These are phyloP conservation scores for Pelagia noctiluca DNA, from an alignment of 30 jellyfish, hydroid and myxozoan genomes.

Conservation along the genomic window DNA sequence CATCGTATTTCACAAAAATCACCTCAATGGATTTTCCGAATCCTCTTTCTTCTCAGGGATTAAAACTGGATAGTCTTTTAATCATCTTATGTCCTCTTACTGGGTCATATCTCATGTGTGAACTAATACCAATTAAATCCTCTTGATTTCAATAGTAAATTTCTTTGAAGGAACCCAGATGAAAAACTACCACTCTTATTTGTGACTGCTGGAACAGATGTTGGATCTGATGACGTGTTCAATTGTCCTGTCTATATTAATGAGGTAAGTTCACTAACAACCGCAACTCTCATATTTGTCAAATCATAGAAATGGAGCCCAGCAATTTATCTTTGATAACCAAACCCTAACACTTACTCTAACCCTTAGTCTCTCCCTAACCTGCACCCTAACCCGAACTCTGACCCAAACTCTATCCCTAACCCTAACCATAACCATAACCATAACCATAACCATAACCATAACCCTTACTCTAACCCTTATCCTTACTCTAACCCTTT, in stretches of 20 bases:
- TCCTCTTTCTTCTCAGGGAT: neutral
- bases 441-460: neutral
- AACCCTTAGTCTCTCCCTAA: neutral
- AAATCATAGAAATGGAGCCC: too few species aligned
- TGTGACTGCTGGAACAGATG: conserved; percentile 11
- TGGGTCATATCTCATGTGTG: neutral
- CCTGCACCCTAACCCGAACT: neutral
- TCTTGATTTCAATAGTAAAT: neutral
- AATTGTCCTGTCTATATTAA: conserved; percentile 21
- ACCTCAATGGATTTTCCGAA: neutral
- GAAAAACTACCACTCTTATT: conserved; percentile 25
- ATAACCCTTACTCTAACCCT: neutral
- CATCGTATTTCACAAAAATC: neutral
- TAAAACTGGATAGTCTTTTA: neutral
- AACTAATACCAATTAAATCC: neutral
- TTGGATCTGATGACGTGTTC: neutral
- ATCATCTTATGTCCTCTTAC: neutral
- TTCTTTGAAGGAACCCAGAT: conserved; percentile 3
- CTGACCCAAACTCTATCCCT: neutral
- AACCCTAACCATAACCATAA: neutral
- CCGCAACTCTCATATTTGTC: neutral
- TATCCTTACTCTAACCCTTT: neutral
- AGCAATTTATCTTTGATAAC: too few species aligned
- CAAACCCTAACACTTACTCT: neutral
- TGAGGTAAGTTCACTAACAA: conserved; percentile 12